Conservation (phyloP, 2,797 vertebrate species). For the Pangasius mekongensis region DNA sequence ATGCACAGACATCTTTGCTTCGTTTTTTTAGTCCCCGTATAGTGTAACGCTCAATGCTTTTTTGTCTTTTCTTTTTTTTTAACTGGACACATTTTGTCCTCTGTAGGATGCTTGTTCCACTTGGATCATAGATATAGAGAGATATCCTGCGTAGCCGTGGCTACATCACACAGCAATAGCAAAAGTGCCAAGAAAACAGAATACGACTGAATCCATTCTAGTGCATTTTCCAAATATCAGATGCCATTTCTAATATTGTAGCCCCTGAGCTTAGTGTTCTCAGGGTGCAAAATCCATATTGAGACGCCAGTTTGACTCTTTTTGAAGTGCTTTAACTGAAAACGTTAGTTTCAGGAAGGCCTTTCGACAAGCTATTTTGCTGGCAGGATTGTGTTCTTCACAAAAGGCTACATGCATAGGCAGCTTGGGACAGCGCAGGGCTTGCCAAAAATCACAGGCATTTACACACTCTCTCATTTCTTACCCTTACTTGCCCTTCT, state of each 20-base stretch:
- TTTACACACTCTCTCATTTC: slow-evolving; percentile 34
- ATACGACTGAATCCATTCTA: slow-evolving; percentile 47
- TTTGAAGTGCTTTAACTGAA: slow-evolving; percentile 51
- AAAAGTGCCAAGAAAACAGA: slow-evolving; percentile 53
- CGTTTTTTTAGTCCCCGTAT: background rate
- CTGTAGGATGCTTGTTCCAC: slow-evolving; percentile 51
- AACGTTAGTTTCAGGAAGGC: slow-evolving; percentile 41
- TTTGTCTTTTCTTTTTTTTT: background rate
- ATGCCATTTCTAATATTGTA: slow-evolving; percentile 48
- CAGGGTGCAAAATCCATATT: slow-evolving; percentile 52
- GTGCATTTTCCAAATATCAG: slow-evolving; percentile 51
- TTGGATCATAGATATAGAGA: slow-evolving; percentile 51
- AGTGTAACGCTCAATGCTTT: background rate
- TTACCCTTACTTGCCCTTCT: slow-evolving; percentile 35
- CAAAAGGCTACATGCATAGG: slow-evolving; percentile 19
- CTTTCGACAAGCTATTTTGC: slow-evolving; percentile 40
- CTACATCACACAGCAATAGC: slow-evolving; percentile 42
- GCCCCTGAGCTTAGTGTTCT: slow-evolving; percentile 39
- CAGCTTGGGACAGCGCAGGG: slow-evolving; percentile 21
- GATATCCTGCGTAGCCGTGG: slow-evolving; percentile 37
- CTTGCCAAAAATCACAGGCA: slow-evolving; percentile 35
- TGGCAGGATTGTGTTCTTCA: slow-evolving; percentile 38
- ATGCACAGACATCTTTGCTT: background rate
- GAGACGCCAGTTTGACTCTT: slow-evolving; percentile 50
- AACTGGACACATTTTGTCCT: slow-evolving; percentile 39